Evolutionary conservation across 2,113 vertebrate genomes (phyloP).

Genomic region (Copsychus sechellarum): DNA sequence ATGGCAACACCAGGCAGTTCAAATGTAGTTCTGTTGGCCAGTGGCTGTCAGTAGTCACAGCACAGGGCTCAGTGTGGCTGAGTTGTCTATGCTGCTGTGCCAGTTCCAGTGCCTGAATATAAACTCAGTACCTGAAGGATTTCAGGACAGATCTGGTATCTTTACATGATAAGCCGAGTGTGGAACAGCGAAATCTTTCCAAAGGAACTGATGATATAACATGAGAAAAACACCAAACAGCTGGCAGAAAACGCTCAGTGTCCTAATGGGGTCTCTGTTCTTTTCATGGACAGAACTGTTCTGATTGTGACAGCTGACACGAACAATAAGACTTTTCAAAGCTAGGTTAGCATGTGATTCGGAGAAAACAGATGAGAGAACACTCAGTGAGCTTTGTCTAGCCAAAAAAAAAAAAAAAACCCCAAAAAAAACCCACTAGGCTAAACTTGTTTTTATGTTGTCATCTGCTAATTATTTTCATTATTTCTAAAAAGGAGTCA

Average conservation of each 20-base stretch:
- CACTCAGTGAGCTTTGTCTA: neutral
- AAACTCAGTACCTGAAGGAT: neutral
- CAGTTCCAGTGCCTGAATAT: neutral
- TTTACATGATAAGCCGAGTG: neutral
- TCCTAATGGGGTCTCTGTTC: neutral
- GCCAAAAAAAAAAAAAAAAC: neutral
- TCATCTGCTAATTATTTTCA: neutral
- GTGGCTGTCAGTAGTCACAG: neutral
- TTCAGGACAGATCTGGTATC: neutral
- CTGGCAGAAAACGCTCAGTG: neutral
- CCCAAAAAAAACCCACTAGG: neutral
- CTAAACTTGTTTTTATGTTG: neutral
- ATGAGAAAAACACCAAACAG: neutral
- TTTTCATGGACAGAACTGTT: neutral
- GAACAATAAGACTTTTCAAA: conserved; percentile 14
- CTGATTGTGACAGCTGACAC: neutral
- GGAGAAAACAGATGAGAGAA: neutral
- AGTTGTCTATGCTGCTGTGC: neutral
- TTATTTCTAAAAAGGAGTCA: neutral
- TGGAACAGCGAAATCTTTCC: neutral
- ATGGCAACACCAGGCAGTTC: neutral
- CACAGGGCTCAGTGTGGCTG: neutral
- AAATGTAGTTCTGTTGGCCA: neutral
- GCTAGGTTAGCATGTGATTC: neutral
- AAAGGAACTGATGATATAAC: neutral